Evolutionary conservation across 1,140 invertebrate species (phyloP).

Genomic region (Diabrotica virgifera): DNA sequence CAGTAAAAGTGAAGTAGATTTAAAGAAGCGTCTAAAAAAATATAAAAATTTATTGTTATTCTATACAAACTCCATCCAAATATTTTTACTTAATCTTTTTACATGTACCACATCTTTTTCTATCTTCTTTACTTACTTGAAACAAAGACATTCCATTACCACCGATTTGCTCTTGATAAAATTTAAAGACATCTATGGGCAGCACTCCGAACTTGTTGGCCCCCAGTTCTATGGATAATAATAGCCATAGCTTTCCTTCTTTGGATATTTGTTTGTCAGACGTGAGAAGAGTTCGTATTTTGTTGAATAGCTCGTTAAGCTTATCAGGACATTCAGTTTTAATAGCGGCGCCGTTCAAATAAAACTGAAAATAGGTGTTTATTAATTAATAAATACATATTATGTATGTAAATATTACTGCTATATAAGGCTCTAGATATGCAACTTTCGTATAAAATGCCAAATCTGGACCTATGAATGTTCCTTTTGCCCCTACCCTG

Average conservation of each 20-base stretch:
- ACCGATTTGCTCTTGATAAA: conserved; percentile 41
- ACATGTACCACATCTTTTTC: no score
- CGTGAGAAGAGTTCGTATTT: conserved; percentile 29
- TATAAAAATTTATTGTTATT: no score
- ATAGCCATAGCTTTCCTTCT: conserved; percentile 37
- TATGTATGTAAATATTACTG: no score
- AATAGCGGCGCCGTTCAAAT: conserved; percentile 37
- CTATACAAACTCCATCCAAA: no score
- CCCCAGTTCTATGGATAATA: conserved; percentile 37
- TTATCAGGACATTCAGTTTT: conserved; percentile 32
- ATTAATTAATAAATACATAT: no score
- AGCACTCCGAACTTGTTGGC: conserved; percentile 35
- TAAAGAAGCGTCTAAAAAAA: no score
- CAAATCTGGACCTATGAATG: no score
- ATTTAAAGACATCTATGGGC: conserved; percentile 35
- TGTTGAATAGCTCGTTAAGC: conserved; percentile 32
- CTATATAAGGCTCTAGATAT: no score
- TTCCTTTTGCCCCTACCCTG: no score
- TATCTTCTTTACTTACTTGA: conserved; percentile 26
- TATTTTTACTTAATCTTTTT: no score
- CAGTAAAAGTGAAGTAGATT: no score
- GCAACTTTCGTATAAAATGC: no score
- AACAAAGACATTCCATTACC: conserved; percentile 36
- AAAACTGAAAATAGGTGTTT: conserved; percentile 31
- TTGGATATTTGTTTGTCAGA: conserved; percentile 27